phyloP scores from a whole-genome alignment of 2,797 vertebrate genomes.

The Scyliorhinus canicula region DNA sequence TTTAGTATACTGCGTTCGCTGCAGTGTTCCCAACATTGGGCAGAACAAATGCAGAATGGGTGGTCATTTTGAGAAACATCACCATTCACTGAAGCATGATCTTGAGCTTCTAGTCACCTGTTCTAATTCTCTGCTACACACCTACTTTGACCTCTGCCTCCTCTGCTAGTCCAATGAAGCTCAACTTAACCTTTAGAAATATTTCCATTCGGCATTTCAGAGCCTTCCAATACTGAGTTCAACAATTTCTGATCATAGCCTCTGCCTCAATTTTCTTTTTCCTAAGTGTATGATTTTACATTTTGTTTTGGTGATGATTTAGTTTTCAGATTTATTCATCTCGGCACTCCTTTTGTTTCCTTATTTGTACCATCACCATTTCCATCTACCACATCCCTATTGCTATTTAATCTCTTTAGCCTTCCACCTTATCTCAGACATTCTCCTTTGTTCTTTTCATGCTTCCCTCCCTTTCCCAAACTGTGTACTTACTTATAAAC shows the following conservation, averaged over 20 bases:
- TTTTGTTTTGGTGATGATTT: not conserved
- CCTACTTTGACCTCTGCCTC: not conserved
- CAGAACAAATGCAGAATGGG: not conserved
- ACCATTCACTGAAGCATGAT: not conserved
- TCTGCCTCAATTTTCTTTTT: not conserved
- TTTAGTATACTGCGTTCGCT: too few relatives aligned
- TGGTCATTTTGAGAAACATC: not conserved
- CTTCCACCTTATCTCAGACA: not conserved
- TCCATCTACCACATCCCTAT: not conserved
- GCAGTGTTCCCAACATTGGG: too few relatives aligned
- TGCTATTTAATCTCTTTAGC: not conserved
- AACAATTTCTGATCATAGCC: not conserved
- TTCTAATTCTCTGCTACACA: not conserved
- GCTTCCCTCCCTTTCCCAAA: not conserved
- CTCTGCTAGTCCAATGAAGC: not conserved
- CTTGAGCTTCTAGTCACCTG: not conserved
- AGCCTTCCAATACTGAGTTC: not conserved
- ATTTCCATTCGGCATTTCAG: not conserved
- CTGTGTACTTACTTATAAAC: not conserved
- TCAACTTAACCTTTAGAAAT: not conserved
- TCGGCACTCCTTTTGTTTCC: not conserved
- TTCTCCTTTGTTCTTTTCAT: not conserved
- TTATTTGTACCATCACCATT: not conserved
- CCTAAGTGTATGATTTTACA: not conserved
- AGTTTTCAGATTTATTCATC: not conserved